phyloP scores from a whole-genome alignment of 1,140 invertebrate species.

The Drosophila parabipectinata region DNA sequence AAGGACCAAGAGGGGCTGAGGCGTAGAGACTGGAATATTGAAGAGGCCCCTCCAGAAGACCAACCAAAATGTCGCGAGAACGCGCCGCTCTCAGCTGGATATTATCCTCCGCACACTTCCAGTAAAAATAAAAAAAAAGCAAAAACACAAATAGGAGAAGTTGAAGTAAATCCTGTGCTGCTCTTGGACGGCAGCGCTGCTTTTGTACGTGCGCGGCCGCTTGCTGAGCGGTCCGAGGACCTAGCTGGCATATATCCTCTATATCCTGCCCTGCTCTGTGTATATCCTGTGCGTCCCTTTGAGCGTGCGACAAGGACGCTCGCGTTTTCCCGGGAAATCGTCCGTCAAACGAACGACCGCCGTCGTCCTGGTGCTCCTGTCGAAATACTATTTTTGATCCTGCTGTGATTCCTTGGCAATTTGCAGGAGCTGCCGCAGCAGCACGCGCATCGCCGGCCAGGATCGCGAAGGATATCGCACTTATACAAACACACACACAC shows the following conservation, averaged over 20 bases:
- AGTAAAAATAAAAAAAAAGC: conserved; percentile 39
- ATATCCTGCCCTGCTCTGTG: neutral
- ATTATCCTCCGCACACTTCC: conserved; percentile 28
- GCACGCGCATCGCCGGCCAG: conserved; percentile 25
- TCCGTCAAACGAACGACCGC: conserved; percentile 15
- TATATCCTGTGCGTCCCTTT: neutral
- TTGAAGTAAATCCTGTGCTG: neutral
- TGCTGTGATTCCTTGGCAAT: conserved; percentile 66
- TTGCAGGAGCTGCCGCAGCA: conserved; percentile 43
- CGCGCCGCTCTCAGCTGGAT: conserved; percentile 53
- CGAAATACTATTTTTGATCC: conserved; percentile 38
- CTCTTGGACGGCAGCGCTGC: conserved; percentile 18
- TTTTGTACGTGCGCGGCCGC: conserved; percentile 68
- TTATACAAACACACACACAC: too few relatives aligned
- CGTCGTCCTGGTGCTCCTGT: conserved; percentile 10
- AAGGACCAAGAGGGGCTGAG: too few relatives aligned
- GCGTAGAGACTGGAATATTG: neutral
- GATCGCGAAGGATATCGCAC: neutral
- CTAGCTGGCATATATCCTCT: neutral
- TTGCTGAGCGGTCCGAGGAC: conserved; percentile 54
- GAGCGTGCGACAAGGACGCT: conserved; percentile 49
- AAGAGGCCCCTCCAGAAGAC: conserved; percentile 24
- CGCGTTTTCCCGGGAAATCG: conserved; percentile 46
- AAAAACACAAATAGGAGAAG: neutral
- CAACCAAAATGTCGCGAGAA: conserved; percentile 79